A percentile compares a stretch with the other conserved stretches of the same genome.
Conservation (phyloP, 2,113 vertebrate genomes). For the Salvelinus fontinalis region DNA sequence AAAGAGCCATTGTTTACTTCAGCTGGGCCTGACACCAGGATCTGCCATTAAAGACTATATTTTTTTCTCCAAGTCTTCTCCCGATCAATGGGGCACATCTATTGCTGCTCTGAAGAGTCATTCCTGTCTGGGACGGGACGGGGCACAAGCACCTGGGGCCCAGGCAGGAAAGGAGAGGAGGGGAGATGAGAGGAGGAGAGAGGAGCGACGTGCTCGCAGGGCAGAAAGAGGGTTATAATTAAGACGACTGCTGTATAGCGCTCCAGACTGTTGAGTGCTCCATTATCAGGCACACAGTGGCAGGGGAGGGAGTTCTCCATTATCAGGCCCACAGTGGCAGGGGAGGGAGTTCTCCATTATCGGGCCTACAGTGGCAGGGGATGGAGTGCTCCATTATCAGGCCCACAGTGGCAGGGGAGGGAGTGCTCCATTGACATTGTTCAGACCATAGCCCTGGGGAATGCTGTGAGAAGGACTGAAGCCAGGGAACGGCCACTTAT, state of each 20-base stretch:
- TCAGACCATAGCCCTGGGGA: conserved; percentile 57
- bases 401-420: conserved; percentile 45
- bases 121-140: conserved; percentile 42
- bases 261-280: conserved; percentile 59
- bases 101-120: conserved; percentile 61
- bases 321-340: too few relatives aligned
- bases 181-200: background rate
- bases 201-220: conserved; percentile 51
- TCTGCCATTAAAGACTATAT: conserved; percentile 51
- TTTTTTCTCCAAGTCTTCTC: conserved; percentile 25
- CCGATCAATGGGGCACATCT: conserved; percentile 51
- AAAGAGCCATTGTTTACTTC: conserved; percentile 47
- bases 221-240: conserved; percentile 63
- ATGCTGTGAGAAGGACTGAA: conserved; percentile 61
- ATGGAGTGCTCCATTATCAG: conserved; percentile 66
- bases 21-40: conserved; percentile 47
- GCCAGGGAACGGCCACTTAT: conserved; percentile 64
- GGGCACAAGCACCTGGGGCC: conserved; percentile 57
- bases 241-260: conserved; percentile 59
- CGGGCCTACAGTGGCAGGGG: too few relatives aligned
- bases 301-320: too few relatives aligned
- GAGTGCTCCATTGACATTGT: conserved; percentile 71
- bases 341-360: too few relatives aligned
- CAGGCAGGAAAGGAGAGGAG: conserved; percentile 41
- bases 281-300: too few relatives aligned